Percentiles rank a stretch among this genome's conserved stretches.
phyloP scores from a whole-genome alignment of 2,888 invertebrate genomes.

The Cetonia aurata region DNA sequence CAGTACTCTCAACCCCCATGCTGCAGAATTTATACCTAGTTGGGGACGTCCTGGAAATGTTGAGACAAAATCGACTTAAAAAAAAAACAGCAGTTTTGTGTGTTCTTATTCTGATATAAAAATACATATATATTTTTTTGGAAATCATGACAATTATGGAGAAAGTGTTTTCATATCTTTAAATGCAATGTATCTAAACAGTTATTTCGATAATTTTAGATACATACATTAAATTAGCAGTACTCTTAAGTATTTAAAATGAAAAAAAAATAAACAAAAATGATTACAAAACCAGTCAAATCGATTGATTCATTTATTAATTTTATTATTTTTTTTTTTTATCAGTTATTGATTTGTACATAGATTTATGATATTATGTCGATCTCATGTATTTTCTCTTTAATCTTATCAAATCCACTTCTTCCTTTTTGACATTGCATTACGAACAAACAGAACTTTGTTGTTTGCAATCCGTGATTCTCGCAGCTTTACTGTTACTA shows the following conservation, averaged over 20 bases:
- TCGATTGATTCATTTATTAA: constrained; percentile 26
- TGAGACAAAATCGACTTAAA: constrained; percentile 42
- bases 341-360: constrained; percentile 23
- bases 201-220: background rate
- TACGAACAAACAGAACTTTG: background rate
- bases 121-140: constrained; percentile 6
- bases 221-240: no score
- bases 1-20: constrained; percentile 82
- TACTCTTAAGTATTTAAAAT: background rate
- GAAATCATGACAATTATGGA: constrained; percentile 24
- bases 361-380: constrained; percentile 32
- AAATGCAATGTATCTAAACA: constrained; percentile 1
- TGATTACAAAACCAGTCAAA: constrained; percentile 2
- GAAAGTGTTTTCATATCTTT: constrained; percentile 8
- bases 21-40: constrained; percentile 85
- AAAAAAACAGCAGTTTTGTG: constrained; percentile 1
- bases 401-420: background rate
- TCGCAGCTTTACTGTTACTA: constrained; percentile 21
- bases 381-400: constrained; percentile 19
- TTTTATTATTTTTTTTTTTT: constrained; percentile 8
- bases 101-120: background rate
- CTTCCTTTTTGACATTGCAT: background rate
- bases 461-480: constrained; percentile 14
- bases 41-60: constrained; percentile 47
- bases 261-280: constrained; percentile 8